These are phyloP conservation scores for Trachymyrmex septentrionalis DNA, from an alignment of 1,140 invertebrate species.

Conservation along the genomic window DNA sequence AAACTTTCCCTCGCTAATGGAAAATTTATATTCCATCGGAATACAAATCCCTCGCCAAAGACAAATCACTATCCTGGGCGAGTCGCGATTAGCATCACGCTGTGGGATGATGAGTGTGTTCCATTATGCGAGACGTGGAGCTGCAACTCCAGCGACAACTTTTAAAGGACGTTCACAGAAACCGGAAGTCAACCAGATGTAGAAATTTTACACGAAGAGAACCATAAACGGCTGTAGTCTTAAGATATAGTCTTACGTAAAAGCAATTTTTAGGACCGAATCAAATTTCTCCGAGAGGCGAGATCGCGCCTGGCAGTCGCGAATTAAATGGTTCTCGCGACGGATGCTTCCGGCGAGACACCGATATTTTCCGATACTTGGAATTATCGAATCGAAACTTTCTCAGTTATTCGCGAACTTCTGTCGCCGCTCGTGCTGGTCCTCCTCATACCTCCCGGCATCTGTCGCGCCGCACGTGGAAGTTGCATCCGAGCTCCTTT, in stretches of 20 bases:
- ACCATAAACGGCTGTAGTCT: not conserved
- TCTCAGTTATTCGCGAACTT: slow-evolving; percentile 35
- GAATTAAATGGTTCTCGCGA: slow-evolving; percentile 38
- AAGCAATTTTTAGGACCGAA: not conserved
- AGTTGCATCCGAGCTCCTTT: slow-evolving; percentile 38
- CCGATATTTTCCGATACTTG: slow-evolving; percentile 37
- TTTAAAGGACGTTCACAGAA: not conserved
- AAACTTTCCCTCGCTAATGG: slow-evolving; percentile 55
- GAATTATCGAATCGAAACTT: slow-evolving; percentile 57
- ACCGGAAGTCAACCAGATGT: not conserved
- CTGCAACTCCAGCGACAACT: slow-evolving; percentile 1
- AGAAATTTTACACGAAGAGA: not conserved
- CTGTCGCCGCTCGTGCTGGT: slow-evolving; percentile 22
- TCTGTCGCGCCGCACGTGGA: slow-evolving; percentile 31
- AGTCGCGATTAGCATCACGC: slow-evolving; percentile 50
- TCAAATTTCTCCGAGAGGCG: not conserved
- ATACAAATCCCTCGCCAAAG: slow-evolving; percentile 46
- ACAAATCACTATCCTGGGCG: slow-evolving; percentile 49
- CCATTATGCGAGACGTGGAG: slow-evolving; percentile 32
- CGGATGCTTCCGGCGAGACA: not conserved
- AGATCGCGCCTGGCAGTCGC: not conserved
- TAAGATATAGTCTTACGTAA: not conserved
- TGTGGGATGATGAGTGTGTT: slow-evolving; percentile 4
- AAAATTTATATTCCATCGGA: slow-evolving; percentile 63
- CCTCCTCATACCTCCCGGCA: not conserved